Evolutionary conservation across 2,888 invertebrate genomes (phyloP).

Genomic region (Heliconius aoede): DNA sequence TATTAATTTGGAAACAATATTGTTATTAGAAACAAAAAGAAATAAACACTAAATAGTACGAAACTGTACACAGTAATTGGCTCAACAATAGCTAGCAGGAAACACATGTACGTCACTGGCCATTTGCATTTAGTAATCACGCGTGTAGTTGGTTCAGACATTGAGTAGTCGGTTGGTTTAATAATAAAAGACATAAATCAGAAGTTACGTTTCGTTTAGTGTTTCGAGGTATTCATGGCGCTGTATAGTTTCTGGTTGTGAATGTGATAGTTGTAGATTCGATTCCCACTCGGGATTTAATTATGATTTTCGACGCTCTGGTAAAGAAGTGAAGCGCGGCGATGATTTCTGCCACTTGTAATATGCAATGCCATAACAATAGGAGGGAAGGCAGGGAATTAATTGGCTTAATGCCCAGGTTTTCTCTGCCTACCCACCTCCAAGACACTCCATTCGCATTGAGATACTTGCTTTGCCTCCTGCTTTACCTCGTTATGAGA

Average conservation of each 20-base stretch:
- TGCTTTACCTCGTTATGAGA: too few relatives aligned
- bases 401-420: too few relatives aligned
- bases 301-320: too few relatives aligned
- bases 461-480: too few relatives aligned
- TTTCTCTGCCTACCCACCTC: too few relatives aligned
- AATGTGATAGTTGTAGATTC: too few relatives aligned
- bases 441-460: too few relatives aligned
- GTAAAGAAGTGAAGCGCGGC: too few relatives aligned
- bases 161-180: not conserved
- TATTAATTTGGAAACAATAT: not conserved
- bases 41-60: not conserved
- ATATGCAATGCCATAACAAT: too few relatives aligned
- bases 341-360: too few relatives aligned
- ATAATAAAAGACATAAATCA: slow-evolving; percentile 5
- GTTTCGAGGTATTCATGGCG: not conserved
- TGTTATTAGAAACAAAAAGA: not conserved
- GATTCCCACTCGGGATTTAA: too few relatives aligned
- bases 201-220: not conserved
- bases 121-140: slow-evolving; percentile 23
- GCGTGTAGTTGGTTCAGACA: slow-evolving; percentile 21
- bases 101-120: slow-evolving; percentile 7
- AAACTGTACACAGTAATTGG: not conserved
- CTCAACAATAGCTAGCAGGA: slow-evolving; percentile 6
- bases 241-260: not conserved
- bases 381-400: too few relatives aligned